These are phyloP conservation scores for Otis tarda DNA, from an alignment of 2,113 vertebrate species.

Conservation along the genomic window DNA sequence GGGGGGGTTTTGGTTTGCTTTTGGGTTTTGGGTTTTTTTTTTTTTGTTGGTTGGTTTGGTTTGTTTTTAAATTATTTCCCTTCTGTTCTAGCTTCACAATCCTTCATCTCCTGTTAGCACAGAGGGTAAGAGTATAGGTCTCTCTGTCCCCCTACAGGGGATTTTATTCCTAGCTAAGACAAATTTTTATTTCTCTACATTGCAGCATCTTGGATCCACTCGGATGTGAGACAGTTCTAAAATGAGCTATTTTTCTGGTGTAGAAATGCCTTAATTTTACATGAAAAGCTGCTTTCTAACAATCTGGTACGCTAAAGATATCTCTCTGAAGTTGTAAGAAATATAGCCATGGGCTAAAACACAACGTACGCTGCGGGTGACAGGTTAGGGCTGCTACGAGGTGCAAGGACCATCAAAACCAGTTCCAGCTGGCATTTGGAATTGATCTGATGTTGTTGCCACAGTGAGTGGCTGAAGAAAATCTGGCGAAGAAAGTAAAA, in stretches of 20 bases:
- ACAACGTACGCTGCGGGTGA: fast-evolving
- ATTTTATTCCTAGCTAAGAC: not conserved
- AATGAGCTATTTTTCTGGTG: not conserved
- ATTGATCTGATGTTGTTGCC: not conserved
- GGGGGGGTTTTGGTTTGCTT: no score
- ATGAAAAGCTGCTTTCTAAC: not conserved
- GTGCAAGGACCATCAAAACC: not conserved
- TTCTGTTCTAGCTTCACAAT: not conserved
- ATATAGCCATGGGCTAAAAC: not conserved
- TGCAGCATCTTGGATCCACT: not conserved
- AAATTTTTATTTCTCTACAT: not conserved
- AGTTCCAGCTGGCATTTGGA: not conserved
- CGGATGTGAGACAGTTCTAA: no score
- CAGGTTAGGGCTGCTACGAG: not conserved
- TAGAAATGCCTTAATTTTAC: not conserved
- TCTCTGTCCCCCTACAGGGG: not conserved
- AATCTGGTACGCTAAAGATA: not conserved
- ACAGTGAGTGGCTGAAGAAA: not conserved
- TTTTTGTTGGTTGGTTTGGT: no score
- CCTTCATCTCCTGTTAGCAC: not conserved
- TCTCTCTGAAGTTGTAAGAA: not conserved
- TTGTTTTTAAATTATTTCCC: not conserved
- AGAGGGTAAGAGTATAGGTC: not conserved
- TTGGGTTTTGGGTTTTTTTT: no score
- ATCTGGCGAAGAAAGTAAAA: not conserved